Conservation (phyloP, 2,888 invertebrate genomes). For the Esperia sulphurella region DNA sequence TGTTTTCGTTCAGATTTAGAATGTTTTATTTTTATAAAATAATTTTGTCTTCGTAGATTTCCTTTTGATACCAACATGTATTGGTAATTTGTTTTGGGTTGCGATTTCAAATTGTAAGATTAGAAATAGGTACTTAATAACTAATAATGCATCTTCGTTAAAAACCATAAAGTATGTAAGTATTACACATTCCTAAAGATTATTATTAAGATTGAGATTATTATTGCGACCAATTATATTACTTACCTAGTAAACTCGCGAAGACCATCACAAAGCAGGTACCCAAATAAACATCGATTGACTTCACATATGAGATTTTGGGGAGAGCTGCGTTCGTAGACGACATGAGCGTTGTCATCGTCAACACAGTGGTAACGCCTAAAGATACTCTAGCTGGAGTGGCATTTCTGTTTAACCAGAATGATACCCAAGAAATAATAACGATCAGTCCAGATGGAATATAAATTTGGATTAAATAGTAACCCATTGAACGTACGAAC, state of each 20-base stretch:
- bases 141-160: too few relatives aligned
- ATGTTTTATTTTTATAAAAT: too few relatives aligned
- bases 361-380: slow-evolving; percentile 97
- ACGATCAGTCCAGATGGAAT: slow-evolving; percentile 98
- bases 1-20: too few relatives aligned
- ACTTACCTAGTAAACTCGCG: slow-evolving; percentile 94
- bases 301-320: slow-evolving; percentile 98
- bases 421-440: slow-evolving; percentile 98
- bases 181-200: too few relatives aligned
- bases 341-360: slow-evolving; percentile 98
- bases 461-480: slow-evolving; percentile 99
- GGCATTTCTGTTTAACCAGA: slow-evolving; percentile 97
- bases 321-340: slow-evolving; percentile 97
- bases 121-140: too few relatives aligned
- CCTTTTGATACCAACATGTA: too few relatives aligned
- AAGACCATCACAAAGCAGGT: slow-evolving; percentile 99
- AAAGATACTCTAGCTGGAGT: slow-evolving; percentile 96
- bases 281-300: slow-evolving; percentile 97
- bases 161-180: too few relatives aligned
- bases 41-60: too few relatives aligned
- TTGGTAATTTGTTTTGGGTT: too few relatives aligned
- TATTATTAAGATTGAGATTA: too few relatives aligned
- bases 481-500: slow-evolving; percentile 98
- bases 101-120: too few relatives aligned
- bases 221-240: too few relatives aligned